Base-by-base conservation (phyloP, 2,113 vertebrate species). In the Platysteira castanea region DNA sequence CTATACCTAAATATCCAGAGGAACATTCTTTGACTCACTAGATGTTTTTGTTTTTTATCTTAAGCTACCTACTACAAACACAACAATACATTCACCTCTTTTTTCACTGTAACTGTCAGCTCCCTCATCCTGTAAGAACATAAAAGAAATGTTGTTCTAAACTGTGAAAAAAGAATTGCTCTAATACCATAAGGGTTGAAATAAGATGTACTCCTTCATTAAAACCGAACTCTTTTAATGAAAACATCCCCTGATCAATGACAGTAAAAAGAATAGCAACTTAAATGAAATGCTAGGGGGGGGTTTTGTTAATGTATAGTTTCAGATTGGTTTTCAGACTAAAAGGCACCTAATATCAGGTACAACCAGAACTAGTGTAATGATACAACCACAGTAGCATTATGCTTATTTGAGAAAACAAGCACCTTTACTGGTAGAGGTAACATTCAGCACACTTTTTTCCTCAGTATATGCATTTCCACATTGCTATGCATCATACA, bases 1-100 rank as follows among this genome's bases (percentile, higher is more conserved):
- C 71, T 93, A 84, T 17, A 82, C 22, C 75, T 95, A 95, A 95
- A 70, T 31, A 94, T 37, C 39, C 86, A 95, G 46, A 71, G 52
- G 26, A 83, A 83, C 24, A 5, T 26, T 85, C 31, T 61, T 82
- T 64, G 39, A 79, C 63, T 93, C 57, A 81, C 50, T 77, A 90
- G 9, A 63, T 50, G 53, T 44, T 87, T 90, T 31, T 49, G 47
- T 74, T 93, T 74, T 93, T 90, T 61, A 79, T 63, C 70, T 61
- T 56, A 80, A 85, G 42, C 65, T 93, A 87, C 41, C 64, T 79
- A 75, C 74, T 83, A 73, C 19, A 33, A 87, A 84, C 41, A 67
- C 50, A 78, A 49, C 52, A 92, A 24, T 44, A 88, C 1, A 2
- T 80, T 84, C 56, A 70, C 8, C 44, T 89, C 39, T 49, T 77